Conservation (phyloP, 2,113 vertebrate genomes). For the Pygoscelis adeliae region DNA sequence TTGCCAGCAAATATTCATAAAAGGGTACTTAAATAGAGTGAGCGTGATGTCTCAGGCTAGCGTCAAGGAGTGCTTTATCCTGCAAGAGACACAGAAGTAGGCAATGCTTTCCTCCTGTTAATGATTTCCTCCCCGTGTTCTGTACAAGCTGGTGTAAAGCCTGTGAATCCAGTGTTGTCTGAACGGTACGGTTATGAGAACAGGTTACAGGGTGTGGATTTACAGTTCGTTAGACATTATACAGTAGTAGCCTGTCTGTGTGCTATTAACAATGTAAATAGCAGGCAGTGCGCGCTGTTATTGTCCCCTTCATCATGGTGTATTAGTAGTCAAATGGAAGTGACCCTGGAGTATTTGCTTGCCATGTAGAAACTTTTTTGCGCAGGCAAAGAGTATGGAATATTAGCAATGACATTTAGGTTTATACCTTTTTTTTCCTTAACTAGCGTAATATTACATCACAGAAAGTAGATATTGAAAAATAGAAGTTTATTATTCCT, state of each 20-base stretch:
- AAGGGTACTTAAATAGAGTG: background rate
- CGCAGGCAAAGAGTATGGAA: background rate
- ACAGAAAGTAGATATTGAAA: background rate
- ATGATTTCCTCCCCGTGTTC: accelerated
- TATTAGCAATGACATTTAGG: background rate
- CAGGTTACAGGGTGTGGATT: background rate
- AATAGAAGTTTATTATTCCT: background rate
- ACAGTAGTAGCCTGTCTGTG: background rate
- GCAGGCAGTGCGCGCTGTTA: background rate
- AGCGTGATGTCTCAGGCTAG: background rate
- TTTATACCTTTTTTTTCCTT: background rate
- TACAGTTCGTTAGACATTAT: background rate
- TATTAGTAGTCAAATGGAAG: background rate
- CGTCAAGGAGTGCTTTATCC: background rate
- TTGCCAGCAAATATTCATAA: background rate
- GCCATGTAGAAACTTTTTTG: background rate
- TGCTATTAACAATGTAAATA: background rate
- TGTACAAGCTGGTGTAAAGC: background rate
- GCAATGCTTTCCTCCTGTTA: background rate
- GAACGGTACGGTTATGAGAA: background rate
- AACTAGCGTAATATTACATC: background rate
- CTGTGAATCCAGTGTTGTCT: background rate
- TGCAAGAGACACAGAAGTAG: background rate
- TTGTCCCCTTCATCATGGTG: background rate
- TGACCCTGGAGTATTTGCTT: background rate